Conservation (phyloP, 2,797 vertebrate species). For the Falco concolor region DNA sequence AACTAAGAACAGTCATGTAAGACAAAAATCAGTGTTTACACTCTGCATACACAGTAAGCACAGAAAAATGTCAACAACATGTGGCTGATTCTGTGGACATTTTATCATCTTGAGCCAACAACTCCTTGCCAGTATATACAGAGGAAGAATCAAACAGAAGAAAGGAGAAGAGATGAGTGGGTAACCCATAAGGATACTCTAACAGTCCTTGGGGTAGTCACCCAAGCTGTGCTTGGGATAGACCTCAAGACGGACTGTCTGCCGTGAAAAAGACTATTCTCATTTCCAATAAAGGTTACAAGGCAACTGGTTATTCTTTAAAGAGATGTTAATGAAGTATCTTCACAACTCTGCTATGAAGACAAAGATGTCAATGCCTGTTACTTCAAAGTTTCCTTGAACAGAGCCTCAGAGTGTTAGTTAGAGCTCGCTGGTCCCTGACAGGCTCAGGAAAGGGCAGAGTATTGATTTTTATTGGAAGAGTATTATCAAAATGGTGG, state of each 20-base stretch:
- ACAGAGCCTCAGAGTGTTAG: background rate
- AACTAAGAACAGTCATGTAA: background rate
- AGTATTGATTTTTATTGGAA: background rate
- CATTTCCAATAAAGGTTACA: background rate
- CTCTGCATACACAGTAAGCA: background rate
- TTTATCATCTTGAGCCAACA: background rate
- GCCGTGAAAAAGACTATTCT: background rate
- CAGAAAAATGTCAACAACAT: slow-evolving; percentile 1
- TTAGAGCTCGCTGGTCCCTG: background rate
- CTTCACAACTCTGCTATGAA: background rate
- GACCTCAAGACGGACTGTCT: background rate
- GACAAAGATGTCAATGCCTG: background rate
- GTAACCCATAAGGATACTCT: background rate
- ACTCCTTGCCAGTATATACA: background rate
- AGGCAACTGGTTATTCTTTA: background rate
- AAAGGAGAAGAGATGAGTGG: background rate
- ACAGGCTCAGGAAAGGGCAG: background rate
- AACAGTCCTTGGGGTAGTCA: background rate
- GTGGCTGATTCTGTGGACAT: background rate
- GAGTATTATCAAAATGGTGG: background rate
- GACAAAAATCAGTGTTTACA: background rate
- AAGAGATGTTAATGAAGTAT: background rate
- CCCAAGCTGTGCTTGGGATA: background rate
- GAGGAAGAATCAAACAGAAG: background rate
- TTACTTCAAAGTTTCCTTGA: background rate